Evolutionary conservation across 2,113 vertebrate species (phyloP), one percentile per base, ranked within the genome.

Genomic region (Telmatochromis brichardi): DNA sequence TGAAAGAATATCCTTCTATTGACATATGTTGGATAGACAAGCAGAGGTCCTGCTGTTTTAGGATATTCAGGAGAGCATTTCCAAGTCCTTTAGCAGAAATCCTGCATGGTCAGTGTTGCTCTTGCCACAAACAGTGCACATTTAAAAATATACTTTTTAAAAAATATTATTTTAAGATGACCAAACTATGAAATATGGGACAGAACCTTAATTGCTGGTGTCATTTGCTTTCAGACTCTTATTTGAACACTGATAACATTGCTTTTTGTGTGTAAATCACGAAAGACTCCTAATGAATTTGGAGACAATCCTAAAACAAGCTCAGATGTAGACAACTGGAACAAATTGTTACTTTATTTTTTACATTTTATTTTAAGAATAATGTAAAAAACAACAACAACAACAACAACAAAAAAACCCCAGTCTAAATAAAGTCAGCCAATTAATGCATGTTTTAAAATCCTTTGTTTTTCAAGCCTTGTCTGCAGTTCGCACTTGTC

Each of bases 21-120:
- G 86, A 89, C 90, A 92, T 91, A 83, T 92, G 92, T 87, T 92
- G 60, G 93, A 86, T 89, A 76, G 86, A 82, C 82, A 35, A 33
- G 42, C 47, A 2, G 23, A 88, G 88, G 81, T 88, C 89, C 89
- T 90, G 90, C 93, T 95, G 92, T 89, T 96, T 89, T 88, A 84
- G 89, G 65, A 91, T 40, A 86, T 87, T 90, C 73, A 84, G 19
- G 19, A 82, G 40, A 40, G 23, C 40, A 80, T 90, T 88, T 86
- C 50, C 73, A 89, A 79, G 35, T 84, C 40, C 37, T 86, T 86
- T 79, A 33, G 50, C 63, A 42, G 60, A 88, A 83, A 84, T 51
- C 21, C 42, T 80, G 14, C 42, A 82, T 88, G 86, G 31, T 83
- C 86, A 83, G 63, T 80, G 76, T 90, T 9, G 51, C 58, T 60